A percentile compares a stretch with the other conserved stretches of the same genome.
Conservation (phyloP, 2,888 invertebrate genomes). For the Amaurobius ferox region DNA sequence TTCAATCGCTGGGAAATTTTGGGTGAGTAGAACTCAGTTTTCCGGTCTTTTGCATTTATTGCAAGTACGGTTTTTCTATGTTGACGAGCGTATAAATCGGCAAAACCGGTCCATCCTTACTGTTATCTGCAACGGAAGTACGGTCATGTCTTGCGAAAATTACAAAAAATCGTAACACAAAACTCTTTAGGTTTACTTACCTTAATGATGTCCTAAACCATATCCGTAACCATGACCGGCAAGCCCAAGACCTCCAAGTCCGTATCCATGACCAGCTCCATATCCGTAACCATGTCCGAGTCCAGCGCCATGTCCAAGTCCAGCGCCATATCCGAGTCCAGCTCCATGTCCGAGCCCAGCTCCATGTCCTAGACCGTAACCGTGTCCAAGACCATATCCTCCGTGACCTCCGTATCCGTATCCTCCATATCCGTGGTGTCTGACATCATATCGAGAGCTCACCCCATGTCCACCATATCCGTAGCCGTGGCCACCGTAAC, state of each 20-base stretch:
- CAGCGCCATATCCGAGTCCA: slow-evolving; percentile 17
- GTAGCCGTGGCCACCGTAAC: slow-evolving; percentile 45
- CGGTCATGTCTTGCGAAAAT: no score
- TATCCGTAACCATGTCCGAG: slow-evolving; percentile 20
- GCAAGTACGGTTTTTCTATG: no score
- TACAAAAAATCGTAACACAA: no score
- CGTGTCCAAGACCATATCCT: slow-evolving; percentile 19
- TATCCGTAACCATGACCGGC: neutral
- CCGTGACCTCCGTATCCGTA: slow-evolving; percentile 12
- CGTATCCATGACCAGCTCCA: slow-evolving; percentile 22
- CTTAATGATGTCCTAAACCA: neutral
- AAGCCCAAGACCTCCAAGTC: no score
- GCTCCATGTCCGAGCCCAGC: slow-evolving; percentile 33
- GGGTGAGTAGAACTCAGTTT: no score
- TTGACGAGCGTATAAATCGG: no score
- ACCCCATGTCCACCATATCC: slow-evolving; percentile 60
- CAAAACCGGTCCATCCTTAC: no score
- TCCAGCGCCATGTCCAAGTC: slow-evolving; percentile 18
- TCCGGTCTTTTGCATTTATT: no score
- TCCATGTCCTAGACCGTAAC: slow-evolving; percentile 34
- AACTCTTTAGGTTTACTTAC: no score
- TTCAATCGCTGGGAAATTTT: no score
- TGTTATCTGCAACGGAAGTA: no score
- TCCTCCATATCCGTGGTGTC: slow-evolving; percentile 45
- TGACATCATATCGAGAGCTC: slow-evolving; percentile 57